A percentile compares a stretch with the other conserved stretches of the same genome.
Evolutionary conservation across 2,113 vertebrate genomes (phyloP).

Genomic region (Eretmochelys imbricata): DNA sequence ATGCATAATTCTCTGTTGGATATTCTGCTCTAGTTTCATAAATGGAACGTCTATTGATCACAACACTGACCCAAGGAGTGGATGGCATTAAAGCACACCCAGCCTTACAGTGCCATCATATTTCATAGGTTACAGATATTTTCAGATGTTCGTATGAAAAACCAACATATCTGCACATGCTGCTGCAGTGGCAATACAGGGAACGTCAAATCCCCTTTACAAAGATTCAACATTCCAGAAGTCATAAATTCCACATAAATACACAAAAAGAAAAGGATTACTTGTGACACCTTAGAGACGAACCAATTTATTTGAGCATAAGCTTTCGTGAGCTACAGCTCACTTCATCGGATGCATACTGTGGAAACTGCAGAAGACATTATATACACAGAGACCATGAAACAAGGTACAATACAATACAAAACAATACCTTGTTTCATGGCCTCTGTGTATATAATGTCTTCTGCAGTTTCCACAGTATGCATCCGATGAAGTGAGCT

Average conservation of each 20-base stretch:
- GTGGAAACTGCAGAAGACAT: too few species aligned
- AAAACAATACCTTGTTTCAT: too few species aligned
- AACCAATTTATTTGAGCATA: too few species aligned
- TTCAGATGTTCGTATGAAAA: conserved; percentile 15
- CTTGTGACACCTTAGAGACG: too few species aligned
- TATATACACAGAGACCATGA: too few species aligned
- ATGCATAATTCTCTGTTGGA: background rate
- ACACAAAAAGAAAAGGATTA: too few species aligned
- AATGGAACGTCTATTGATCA: background rate
- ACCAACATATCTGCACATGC: conserved; percentile 7
- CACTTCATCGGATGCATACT: too few species aligned
- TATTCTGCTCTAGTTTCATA: conserved; percentile 17
- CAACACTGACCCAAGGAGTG: background rate
- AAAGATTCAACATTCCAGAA: background rate
- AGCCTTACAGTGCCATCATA: background rate
- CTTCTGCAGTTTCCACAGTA: too few species aligned
- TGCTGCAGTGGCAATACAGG: background rate
- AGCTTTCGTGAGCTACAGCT: too few species aligned
- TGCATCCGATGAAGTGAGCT: too few species aligned
- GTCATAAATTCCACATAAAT: background rate
- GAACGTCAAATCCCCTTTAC: background rate
- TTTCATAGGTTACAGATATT: conserved; percentile 12
- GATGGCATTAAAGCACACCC: background rate
- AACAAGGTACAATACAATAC: too few species aligned
- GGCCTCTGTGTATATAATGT: too few species aligned